A percentile compares a stretch with the other conserved stretches of the same genome.
Conservation (phyloP, 2,113 vertebrate genomes). For the Forbesichthys papilliferus region DNA sequence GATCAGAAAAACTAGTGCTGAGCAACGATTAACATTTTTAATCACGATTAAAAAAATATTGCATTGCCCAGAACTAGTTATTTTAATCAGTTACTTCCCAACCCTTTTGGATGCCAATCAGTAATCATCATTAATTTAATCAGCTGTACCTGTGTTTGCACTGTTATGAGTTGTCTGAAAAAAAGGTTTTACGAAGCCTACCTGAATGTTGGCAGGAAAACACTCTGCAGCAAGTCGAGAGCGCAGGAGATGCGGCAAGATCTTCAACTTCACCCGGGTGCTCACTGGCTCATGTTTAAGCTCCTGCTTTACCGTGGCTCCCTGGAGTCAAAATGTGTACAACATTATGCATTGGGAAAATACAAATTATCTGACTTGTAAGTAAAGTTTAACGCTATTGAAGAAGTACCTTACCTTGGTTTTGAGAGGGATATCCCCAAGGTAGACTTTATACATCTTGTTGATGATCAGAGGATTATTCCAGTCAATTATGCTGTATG, state of each 20-base stretch:
- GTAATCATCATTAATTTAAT: too few relatives aligned
- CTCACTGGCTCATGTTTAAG: constrained; percentile 96
- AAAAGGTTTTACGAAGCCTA: constrained; percentile 39
- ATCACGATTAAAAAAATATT: too few relatives aligned
- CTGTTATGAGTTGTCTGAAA: background rate
- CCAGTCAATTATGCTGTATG: constrained; percentile 93
- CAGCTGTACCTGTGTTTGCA: too few relatives aligned
- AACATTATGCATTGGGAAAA: background rate
- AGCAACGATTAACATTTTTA: too few relatives aligned
- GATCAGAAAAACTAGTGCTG: too few relatives aligned
- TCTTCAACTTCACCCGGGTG: constrained; percentile 96
- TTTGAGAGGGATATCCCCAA: constrained; percentile 97
- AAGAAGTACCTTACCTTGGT: constrained; percentile 83
- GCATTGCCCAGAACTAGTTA: too few relatives aligned
- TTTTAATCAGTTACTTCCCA: too few relatives aligned
- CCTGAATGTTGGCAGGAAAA: constrained; percentile 97
- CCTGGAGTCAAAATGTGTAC: constrained; percentile 68
- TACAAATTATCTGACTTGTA: background rate
- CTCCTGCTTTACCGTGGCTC: constrained; percentile 88
- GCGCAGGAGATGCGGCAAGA: constrained; percentile 93
- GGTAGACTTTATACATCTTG: constrained; percentile 97
- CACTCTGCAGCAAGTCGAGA: constrained; percentile 93
- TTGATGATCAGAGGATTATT: constrained; percentile 94
- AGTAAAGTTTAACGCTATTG: background rate
- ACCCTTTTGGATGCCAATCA: too few relatives aligned